Conservation (phyloP, 2,888 invertebrate species). For the Hypomecis atomaria region DNA sequence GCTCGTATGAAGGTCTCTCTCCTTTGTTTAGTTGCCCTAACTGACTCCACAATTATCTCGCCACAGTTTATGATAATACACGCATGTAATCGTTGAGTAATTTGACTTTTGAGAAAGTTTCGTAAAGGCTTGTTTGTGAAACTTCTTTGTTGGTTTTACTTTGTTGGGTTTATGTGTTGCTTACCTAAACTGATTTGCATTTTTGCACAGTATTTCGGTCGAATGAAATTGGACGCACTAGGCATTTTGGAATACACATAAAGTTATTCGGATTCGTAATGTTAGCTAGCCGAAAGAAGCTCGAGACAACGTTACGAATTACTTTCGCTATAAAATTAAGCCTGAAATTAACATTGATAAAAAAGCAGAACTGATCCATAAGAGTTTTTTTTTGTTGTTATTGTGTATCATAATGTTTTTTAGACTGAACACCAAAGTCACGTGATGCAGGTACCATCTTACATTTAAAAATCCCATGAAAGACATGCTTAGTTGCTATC, state of each 20-base stretch:
- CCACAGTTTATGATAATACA: conserved; percentile 63
- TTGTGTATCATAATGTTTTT: too few relatives aligned
- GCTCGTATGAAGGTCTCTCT: conserved; percentile 65
- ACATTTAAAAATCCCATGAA: too few relatives aligned
- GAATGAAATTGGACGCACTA: neutral
- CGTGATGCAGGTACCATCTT: too few relatives aligned
- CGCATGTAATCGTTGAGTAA: conserved; percentile 66
- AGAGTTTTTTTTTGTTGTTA: too few relatives aligned
- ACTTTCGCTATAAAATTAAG: too few relatives aligned
- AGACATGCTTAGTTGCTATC: too few relatives aligned
- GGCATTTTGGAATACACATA: neutral
- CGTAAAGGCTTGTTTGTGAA: conserved; percentile 45
- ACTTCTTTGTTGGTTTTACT: conserved; percentile 40
- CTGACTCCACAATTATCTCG: conserved; percentile 65
- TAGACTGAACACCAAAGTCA: too few relatives aligned
- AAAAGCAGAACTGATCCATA: too few relatives aligned
- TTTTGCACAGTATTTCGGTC: conserved; percentile 1
- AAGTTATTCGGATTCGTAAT: neutral
- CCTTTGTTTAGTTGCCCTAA: conserved; percentile 73
- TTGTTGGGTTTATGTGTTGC: conserved; percentile 26
- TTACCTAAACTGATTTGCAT: conserved; percentile 31
- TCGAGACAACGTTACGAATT: too few relatives aligned
- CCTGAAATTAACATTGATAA: too few relatives aligned
- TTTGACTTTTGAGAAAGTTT: conserved; percentile 56
- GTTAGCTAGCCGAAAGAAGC: too few relatives aligned